A percentile compares a stretch with the other conserved stretches of the same genome.
These are phyloP conservation scores for Erebia palarica DNA, from an alignment of 2,888 invertebrate species.

Conservation along the genomic window DNA sequence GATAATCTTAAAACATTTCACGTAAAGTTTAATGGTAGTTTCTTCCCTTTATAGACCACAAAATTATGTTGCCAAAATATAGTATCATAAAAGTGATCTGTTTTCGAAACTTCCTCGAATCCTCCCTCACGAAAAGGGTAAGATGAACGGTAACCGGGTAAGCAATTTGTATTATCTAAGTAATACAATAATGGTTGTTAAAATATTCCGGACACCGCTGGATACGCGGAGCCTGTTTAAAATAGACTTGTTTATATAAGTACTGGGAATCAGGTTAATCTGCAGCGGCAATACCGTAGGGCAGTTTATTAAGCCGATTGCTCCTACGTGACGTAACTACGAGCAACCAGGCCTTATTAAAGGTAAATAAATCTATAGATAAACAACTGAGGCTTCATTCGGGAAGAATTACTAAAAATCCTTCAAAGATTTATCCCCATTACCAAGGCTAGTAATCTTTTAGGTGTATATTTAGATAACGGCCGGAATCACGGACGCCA, in stretches of 20 bases:
- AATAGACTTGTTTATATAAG: conserved; percentile 11
- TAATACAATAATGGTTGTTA: not conserved
- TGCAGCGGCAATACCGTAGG: not conserved
- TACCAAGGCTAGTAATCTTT: no score
- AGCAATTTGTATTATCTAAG: not conserved
- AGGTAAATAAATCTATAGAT: not conserved
- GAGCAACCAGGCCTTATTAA: not conserved
- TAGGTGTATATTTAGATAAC: no score
- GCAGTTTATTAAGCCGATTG: conserved; percentile 1
- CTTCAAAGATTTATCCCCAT: no score
- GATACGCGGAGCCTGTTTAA: not conserved
- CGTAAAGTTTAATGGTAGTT: no score
- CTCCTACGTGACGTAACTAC: not conserved
- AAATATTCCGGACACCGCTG: not conserved
- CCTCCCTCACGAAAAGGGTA: not conserved
- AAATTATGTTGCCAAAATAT: no score
- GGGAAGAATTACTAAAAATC: no score
- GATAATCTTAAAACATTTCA: no score
- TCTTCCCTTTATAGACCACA: no score
- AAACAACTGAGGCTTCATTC: not conserved
- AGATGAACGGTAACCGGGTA: not conserved
- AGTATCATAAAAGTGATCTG: no score
- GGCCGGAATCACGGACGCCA: no score
- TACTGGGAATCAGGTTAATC: conserved; percentile 8
- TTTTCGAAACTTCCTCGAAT: no score